Conservation (phyloP, 2,888 invertebrate species). For the Drosophila infuscata region DNA sequence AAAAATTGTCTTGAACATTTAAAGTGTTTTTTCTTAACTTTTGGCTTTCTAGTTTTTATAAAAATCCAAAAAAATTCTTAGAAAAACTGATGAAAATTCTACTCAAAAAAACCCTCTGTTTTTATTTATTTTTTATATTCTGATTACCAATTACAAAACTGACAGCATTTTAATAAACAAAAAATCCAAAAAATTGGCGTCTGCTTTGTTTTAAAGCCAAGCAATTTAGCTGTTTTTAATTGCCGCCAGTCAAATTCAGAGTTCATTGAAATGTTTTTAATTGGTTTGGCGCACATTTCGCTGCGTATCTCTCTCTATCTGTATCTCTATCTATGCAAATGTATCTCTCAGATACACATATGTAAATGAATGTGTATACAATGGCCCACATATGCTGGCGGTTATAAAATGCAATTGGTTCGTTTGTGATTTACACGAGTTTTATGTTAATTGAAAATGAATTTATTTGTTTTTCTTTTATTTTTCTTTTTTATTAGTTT, state of each 20-base stretch:
- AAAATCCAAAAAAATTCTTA: neutral
- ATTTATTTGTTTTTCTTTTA: constrained; percentile 30
- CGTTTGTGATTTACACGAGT: constrained; percentile 49
- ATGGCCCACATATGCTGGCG: constrained; percentile 29
- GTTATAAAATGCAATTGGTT: constrained; percentile 38
- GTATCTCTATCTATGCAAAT: constrained; percentile 1
- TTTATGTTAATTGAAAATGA: constrained; percentile 66
- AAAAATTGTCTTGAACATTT: neutral
- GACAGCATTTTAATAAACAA: neutral
- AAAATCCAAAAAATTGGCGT: constrained; percentile 8
- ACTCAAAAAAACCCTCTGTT: neutral
- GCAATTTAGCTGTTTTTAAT: constrained; percentile 39
- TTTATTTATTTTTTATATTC: neutral
- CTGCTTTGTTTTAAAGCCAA: constrained; percentile 33
- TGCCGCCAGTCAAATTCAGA: constrained; percentile 38
- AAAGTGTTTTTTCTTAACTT: neutral
- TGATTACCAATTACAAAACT: constrained; percentile 8
- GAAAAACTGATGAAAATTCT: neutral
- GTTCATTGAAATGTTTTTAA: constrained; percentile 56
- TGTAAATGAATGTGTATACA: neutral
- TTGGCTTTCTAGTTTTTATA: no score
- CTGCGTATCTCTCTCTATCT: neutral
- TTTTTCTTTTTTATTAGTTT: neutral
- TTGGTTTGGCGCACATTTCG: constrained; percentile 44
- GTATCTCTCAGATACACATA: constrained; percentile 33